Conservation (phyloP, 2,113 vertebrate species). For the Psettodes erumei region DNA sequence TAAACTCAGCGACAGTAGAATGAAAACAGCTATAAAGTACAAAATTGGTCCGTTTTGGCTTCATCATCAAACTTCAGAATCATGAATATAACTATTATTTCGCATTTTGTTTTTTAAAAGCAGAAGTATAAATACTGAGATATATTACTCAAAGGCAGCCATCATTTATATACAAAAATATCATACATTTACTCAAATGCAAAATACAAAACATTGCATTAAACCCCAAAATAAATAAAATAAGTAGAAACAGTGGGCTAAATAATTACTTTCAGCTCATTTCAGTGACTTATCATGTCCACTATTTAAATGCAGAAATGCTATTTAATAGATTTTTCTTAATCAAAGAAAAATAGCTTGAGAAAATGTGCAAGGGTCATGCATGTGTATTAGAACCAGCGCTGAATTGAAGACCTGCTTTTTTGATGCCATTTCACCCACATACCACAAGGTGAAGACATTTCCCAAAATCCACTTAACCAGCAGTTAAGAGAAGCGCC, state of each 20-base stretch:
- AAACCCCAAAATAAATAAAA: background rate
- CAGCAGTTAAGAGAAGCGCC: conserved; percentile 9
- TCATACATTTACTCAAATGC: background rate
- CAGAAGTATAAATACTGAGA: background rate
- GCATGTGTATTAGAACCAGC: background rate
- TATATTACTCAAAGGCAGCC: background rate
- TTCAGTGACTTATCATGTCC: background rate
- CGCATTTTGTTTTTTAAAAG: background rate
- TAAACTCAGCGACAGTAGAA: background rate
- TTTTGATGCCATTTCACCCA: conserved; percentile 53
- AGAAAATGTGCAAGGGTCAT: background rate
- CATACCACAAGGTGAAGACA: conserved; percentile 78
- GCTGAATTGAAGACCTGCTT: background rate
- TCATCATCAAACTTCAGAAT: background rate
- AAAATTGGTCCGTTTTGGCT: background rate
- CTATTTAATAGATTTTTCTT: background rate
- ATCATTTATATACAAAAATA: background rate
- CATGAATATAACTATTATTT: background rate
- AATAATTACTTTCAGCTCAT: background rate
- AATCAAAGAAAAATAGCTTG: background rate
- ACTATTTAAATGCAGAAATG: background rate
- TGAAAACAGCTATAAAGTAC: background rate
- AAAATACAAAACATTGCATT: background rate
- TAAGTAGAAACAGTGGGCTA: background rate
- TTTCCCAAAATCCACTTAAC: conserved; percentile 57